A percentile compares a stretch with the other conserved stretches of the same genome.
Conservation (phyloP, 2,113 vertebrate genomes). For the Hypanus sabinus region DNA sequence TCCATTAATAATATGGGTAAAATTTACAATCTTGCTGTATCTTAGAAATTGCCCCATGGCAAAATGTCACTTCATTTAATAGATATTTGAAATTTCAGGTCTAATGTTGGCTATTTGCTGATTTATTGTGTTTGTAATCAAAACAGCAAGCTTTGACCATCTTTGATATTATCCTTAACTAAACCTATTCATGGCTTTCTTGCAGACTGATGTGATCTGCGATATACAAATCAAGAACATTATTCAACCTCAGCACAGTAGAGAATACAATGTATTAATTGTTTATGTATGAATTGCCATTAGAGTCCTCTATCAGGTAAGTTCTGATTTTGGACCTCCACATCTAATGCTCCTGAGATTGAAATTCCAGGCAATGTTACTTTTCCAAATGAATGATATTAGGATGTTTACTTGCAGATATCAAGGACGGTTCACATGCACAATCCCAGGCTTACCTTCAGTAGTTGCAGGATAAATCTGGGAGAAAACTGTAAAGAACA, state of each 20-base stretch:
- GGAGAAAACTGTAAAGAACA: too few species aligned
- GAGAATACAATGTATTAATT: not conserved
- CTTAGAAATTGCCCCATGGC: not conserved
- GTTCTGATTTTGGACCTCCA: too few species aligned
- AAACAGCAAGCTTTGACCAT: not conserved
- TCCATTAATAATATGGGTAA: not conserved
- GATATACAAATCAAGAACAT: conserved; percentile 3
- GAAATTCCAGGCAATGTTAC: too few species aligned
- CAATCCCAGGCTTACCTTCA: too few species aligned
- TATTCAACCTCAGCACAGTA: not conserved
- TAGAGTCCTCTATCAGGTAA: too few species aligned
- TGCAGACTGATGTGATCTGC: not conserved
- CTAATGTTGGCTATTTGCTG: not conserved
- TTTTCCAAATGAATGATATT: too few species aligned
- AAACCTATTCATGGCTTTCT: not conserved
- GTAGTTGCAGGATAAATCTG: too few species aligned
- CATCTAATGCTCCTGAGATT: too few species aligned
- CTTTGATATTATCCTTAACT: not conserved
- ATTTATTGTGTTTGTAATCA: not conserved
- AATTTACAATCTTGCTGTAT: not conserved
- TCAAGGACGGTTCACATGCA: too few species aligned
- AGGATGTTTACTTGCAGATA: too few species aligned
- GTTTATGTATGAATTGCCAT: not conserved
- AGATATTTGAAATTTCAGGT: not conserved
- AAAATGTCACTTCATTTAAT: not conserved